Evolutionary conservation across 2,113 vertebrate species (phyloP).

Genomic region (Pogonocichla stellata): DNA sequence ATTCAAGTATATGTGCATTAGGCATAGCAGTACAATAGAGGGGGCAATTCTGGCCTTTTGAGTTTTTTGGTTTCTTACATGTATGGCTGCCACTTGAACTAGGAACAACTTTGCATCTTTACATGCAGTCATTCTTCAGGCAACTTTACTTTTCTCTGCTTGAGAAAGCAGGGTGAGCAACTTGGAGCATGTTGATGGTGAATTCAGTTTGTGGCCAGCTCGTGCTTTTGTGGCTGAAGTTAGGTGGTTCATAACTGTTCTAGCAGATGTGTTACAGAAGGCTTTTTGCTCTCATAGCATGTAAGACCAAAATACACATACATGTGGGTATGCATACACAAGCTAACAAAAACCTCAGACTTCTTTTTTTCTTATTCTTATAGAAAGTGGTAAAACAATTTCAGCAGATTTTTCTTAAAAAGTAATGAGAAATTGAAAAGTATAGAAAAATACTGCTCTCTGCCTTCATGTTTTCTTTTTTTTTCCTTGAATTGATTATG

Average conservation of each 20-base stretch:
- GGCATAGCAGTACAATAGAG: background rate
- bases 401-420: background rate
- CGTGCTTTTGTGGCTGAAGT: background rate
- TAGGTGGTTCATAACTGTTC: background rate
- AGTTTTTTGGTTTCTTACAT: background rate
- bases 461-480: background rate
- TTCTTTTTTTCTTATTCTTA: background rate
- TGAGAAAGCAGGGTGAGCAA: background rate
- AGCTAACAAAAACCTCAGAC: background rate
- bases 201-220: background rate
- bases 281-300: background rate
- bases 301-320: background rate
- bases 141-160: background rate
- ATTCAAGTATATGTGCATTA: background rate
- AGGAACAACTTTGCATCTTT: background rate
- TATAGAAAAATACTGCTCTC: background rate
- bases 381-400: background rate
- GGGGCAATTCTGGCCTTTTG: background rate
- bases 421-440: background rate
- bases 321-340: rapidly evolving
- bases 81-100: background rate
- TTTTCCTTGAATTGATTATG: background rate
- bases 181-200: background rate
- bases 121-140: background rate
- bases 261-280: background rate